phyloP scores from a whole-genome alignment of 2,797 vertebrate genomes.

The Halcyon badia region DNA sequence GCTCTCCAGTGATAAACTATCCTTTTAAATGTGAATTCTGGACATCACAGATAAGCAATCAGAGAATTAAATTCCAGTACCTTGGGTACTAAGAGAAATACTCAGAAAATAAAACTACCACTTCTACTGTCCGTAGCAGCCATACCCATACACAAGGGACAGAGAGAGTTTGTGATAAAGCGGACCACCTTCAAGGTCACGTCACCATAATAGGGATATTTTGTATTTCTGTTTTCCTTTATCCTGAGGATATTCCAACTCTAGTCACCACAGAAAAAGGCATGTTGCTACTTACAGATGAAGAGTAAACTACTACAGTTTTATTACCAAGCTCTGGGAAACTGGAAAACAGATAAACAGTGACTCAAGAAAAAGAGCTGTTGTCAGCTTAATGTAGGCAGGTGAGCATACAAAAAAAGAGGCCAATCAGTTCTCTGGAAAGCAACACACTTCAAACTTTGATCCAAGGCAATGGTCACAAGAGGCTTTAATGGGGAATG shows the following conservation, averaged over 20 bases:
- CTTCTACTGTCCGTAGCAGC: neutral
- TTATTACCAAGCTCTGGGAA: neutral
- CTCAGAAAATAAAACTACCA: neutral
- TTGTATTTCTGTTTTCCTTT: neutral
- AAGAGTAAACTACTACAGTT: neutral
- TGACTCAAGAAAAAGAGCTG: neutral
- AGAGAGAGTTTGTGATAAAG: neutral
- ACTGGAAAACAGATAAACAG: neutral
- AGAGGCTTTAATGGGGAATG: neutral
- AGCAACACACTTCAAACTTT: neutral
- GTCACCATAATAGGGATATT: neutral
- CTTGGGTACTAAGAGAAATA: neutral
- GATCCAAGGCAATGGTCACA: neutral
- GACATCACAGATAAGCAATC: neutral
- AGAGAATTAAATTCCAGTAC: neutral
- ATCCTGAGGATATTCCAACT: neutral
- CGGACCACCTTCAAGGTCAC: neutral
- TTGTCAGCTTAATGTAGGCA: neutral
- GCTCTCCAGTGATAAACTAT: neutral
- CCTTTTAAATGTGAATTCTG: neutral
- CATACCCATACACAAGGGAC: neutral
- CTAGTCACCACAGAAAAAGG: neutral
- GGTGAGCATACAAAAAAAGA: neutral
- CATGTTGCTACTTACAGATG: neutral
- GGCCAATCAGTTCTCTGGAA: neutral